phyloP scores from a whole-genome alignment of 1,140 invertebrate species.

The Drosophila malerkotliana region DNA sequence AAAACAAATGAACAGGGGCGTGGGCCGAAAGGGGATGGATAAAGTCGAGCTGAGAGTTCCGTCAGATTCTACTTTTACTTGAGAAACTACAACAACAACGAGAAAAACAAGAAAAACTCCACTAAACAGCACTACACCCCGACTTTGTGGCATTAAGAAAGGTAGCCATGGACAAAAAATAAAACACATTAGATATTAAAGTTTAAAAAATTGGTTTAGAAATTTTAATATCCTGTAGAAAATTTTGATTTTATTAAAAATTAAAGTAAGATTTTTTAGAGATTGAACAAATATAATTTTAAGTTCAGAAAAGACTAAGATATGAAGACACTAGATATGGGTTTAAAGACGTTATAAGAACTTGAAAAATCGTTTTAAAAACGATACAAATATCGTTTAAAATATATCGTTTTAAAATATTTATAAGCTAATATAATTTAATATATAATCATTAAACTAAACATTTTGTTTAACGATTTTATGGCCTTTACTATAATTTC shows the following conservation, averaged over 20 bases:
- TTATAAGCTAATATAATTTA: too few species aligned
- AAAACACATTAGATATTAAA: neutral
- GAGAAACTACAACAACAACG: neutral
- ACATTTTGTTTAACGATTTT: too few species aligned
- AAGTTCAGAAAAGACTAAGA: neutral
- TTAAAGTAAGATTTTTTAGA: neutral
- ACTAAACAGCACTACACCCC: constrained; percentile 27
- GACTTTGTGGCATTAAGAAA: constrained; percentile 42
- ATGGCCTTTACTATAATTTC: too few species aligned
- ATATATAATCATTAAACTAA: too few species aligned
- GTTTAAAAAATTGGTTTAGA: neutral
- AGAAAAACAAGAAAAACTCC: constrained; percentile 21
- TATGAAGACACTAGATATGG: too few species aligned
- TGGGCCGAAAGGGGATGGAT: neutral
- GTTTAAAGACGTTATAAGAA: too few species aligned
- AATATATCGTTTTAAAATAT: too few species aligned
- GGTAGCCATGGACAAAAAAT: neutral
- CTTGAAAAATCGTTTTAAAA: too few species aligned
- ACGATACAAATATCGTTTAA: too few species aligned
- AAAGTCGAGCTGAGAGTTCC: constrained; percentile 7
- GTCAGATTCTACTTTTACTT: constrained; percentile 25
- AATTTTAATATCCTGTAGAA: neutral
- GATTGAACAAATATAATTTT: neutral
- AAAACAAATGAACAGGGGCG: constrained; percentile 26
- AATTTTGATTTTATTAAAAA: neutral